Percentiles rank a stretch among this genome's conserved stretches.
These are phyloP conservation scores for Nematopogon swammerdamellus DNA, from an alignment of 2,888 invertebrate species.

Conservation along the genomic window DNA sequence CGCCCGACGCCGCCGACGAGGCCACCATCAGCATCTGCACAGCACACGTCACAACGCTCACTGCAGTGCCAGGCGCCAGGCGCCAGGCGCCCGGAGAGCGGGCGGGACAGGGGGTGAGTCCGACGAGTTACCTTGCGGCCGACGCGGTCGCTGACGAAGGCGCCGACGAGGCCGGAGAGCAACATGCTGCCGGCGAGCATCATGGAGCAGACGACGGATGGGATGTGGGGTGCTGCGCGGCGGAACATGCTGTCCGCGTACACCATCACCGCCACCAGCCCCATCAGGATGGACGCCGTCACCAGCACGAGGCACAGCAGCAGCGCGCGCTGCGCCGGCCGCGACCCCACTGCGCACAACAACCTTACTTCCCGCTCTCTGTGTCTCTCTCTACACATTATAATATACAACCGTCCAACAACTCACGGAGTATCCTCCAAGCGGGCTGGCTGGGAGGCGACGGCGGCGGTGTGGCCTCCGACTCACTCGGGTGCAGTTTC, in stretches of 20 bases:
- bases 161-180: slow-evolving; percentile 22
- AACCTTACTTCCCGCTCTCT: too few species aligned
- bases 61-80: too few species aligned
- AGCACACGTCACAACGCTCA: neutral
- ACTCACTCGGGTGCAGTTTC: too few species aligned
- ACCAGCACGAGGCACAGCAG: slow-evolving; percentile 19
- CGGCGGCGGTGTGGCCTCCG: too few species aligned
- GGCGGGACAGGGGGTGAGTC: too few species aligned
- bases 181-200: slow-evolving; percentile 23
- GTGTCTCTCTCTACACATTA: too few species aligned
- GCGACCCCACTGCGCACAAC: slow-evolving; percentile 24
- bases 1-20: slow-evolving; percentile 19
- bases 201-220: slow-evolving; percentile 25
- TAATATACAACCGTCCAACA: too few species aligned
- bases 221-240: slow-evolving; percentile 26
- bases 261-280: slow-evolving; percentile 30
- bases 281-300: slow-evolving; percentile 29
- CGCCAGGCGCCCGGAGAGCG: too few species aligned
- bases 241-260: slow-evolving; percentile 32
- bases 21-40: slow-evolving; percentile 26
- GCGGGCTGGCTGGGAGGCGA: too few species aligned
- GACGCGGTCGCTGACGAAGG: slow-evolving; percentile 25
- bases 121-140: slow-evolving; percentile 29
- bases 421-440: too few species aligned
- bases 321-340: slow-evolving; percentile 25